Evolutionary conservation across 2,797 vertebrate genomes (phyloP), one percentile per base, ranked within the genome.

Genomic region (Halcyon leucocephala): DNA sequence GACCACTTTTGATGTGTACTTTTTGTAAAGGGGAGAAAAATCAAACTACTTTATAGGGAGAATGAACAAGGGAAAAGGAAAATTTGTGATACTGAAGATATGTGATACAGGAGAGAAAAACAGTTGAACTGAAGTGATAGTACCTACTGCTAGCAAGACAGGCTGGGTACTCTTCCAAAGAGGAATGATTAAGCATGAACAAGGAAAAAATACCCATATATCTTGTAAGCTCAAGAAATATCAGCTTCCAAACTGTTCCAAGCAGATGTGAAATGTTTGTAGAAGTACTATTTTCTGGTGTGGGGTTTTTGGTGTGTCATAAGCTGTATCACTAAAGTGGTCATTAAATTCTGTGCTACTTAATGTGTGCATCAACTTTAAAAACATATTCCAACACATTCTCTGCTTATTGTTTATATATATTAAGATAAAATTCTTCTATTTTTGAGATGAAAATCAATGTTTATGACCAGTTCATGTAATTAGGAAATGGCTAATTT

Each of bases 281-380:
- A 3, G 7, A 67, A 71, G 31, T 8, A 4, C 11, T 64, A 35
- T 67, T 48, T 64, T 25, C 41, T 82, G 7, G 0, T 41, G 10
- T 13, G 0, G 0, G 7, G 22, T 18, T 37, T 87, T 31, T 61
- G 7, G 4, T n/a, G 5, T 44, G 26, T 76, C n/a, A 65, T 87
- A 89, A n/a, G 1, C 6, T 6, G 4, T 26, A 48, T 28, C 17
- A 51, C 26, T 73, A 52, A 80, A 76, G 24, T 24, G 7, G 5
- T n/a, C 29, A 26, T 61, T 54, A 37, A n/a, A 22, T 64, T 16
- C 15, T 89, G 74, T 79, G 17, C 16, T 76, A 33, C n/a, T 28
- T 18, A 8, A 28, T 49, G 12, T 31, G 21, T 26, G 16, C 10
- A 26, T 35, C 49, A 69, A 8, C 19, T 48, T 35, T 67, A 25